These are phyloP conservation scores for Hippocampus kuda DNA, from an alignment of 2,797 vertebrate species.

Conservation along the genomic window DNA sequence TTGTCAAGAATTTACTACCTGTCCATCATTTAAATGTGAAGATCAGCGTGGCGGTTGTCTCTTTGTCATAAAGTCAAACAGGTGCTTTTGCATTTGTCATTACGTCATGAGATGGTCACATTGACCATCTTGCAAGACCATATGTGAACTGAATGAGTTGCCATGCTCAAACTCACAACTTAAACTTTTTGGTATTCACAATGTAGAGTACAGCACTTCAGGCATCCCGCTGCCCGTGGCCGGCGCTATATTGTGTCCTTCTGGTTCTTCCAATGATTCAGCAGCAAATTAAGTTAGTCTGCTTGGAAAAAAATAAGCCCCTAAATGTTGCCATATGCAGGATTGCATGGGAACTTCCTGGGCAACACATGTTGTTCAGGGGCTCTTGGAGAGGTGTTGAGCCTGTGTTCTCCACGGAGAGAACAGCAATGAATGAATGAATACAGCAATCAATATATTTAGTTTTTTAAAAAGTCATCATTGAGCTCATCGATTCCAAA, in stretches of 20 bases:
- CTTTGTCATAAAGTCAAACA: constrained; percentile 1
- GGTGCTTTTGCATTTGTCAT: background rate
- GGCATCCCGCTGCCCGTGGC: constrained; percentile 48
- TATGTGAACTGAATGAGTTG: constrained; percentile 3
- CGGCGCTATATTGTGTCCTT: constrained; percentile 59
- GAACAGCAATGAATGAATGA: constrained; percentile 42
- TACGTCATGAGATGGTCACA: background rate
- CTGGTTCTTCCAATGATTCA: constrained; percentile 63
- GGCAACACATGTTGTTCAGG: constrained; percentile 71
- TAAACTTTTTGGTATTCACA: constrained; percentile 28
- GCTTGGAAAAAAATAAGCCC: constrained; percentile 70
- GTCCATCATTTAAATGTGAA: background rate
- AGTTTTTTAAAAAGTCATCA: constrained; percentile 39
- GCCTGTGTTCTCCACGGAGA: constrained; percentile 53
- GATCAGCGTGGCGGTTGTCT: background rate
- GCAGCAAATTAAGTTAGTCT: constrained; percentile 75
- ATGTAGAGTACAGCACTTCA: constrained; percentile 28
- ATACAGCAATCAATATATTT: constrained; percentile 45
- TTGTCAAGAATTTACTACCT: background rate
- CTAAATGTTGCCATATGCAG: constrained; percentile 81
- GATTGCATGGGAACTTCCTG: constrained; percentile 78
- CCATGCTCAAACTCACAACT: constrained; percentile 12
- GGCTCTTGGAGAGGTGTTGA: constrained; percentile 70
- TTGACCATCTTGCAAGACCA: constrained; percentile 13
- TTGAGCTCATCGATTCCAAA: constrained; percentile 34